Conservation (phyloP, 2,797 vertebrate species). For the Phyllotis vaccarum region DNA sequence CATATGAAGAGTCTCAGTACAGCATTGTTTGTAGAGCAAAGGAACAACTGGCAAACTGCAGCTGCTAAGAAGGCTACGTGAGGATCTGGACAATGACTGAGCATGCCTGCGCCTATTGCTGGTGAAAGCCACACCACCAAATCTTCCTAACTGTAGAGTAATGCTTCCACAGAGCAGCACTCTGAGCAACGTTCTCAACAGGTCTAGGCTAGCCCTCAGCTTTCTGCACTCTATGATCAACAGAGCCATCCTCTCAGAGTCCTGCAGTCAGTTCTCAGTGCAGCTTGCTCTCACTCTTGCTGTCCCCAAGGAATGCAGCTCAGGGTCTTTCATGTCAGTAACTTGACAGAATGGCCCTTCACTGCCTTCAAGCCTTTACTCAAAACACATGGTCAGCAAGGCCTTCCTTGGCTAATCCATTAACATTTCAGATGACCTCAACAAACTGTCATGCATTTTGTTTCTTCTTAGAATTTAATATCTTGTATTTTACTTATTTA, state of each 20-base stretch:
- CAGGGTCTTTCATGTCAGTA: neutral
- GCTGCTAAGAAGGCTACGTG: neutral
- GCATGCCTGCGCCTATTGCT: neutral
- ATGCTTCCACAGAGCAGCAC: neutral
- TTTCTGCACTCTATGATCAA: neutral
- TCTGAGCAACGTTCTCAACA: neutral
- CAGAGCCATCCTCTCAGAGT: neutral
- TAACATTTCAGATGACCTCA: conserved; percentile 4
- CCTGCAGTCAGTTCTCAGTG: neutral
- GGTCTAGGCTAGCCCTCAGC: neutral
- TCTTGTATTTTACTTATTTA: conserved; percentile 29
- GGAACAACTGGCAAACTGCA: neutral
- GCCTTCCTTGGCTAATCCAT: neutral
- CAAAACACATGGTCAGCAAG: neutral
- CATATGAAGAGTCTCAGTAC: conserved; percentile 1
- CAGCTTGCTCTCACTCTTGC: no score
- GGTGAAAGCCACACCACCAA: neutral
- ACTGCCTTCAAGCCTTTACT: conserved; percentile 19
- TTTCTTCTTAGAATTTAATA: conserved; percentile 23
- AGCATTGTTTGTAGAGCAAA: neutral
- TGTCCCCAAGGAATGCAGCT: neutral
- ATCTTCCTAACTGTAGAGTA: neutral
- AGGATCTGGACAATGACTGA: neutral
- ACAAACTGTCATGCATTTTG: neutral
- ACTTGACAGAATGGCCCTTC: neutral